Percentiles rank a stretch among this genome's conserved stretches.
Conservation (phyloP, 1,140 invertebrate genomes). For the Pseudomyrmex concolor region DNA sequence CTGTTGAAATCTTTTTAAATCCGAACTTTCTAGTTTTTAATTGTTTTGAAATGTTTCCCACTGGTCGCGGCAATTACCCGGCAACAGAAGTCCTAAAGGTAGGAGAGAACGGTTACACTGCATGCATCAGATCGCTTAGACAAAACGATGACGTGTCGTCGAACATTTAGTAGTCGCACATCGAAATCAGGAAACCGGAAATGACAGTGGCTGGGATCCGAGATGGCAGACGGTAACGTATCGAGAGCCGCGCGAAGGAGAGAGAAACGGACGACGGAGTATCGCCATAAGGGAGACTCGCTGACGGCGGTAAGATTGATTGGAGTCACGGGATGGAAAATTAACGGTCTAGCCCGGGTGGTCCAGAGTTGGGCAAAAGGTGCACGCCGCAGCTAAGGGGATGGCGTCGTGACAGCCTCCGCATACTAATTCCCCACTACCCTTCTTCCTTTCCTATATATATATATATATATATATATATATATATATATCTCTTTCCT, state of each 20-base stretch:
- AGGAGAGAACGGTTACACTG: not conserved
- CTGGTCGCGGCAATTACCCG: not conserved
- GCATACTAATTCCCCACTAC: slow-evolving; percentile 80
- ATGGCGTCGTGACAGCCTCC: slow-evolving; percentile 76
- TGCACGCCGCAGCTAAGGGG: slow-evolving; percentile 65
- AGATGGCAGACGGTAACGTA: slow-evolving; percentile 58
- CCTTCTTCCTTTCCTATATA: slow-evolving; percentile 11
- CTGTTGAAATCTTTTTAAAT: too few relatives aligned
- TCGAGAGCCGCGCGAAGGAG: slow-evolving; percentile 64
- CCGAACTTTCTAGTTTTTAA: not conserved
- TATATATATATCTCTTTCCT: not conserved
- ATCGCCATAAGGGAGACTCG: slow-evolving; percentile 72
- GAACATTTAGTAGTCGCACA: slow-evolving; percentile 63
- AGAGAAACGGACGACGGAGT: slow-evolving; percentile 38
- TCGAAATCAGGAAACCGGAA: slow-evolving; percentile 68
- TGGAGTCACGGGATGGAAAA: slow-evolving; percentile 84
- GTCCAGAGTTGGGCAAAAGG: slow-evolving; percentile 69
- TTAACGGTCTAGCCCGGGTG: slow-evolving; percentile 81
- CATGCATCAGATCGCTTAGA: slow-evolving; percentile 18
- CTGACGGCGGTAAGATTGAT: slow-evolving; percentile 83
- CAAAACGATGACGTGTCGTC: slow-evolving; percentile 61
- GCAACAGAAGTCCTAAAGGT: not conserved
- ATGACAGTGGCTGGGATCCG: slow-evolving; percentile 54
- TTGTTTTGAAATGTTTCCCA: not conserved
- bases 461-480: too few relatives aligned